Base-by-base conservation (phyloP, 2,113 vertebrate species). In the Athene cunicularia region DNA sequence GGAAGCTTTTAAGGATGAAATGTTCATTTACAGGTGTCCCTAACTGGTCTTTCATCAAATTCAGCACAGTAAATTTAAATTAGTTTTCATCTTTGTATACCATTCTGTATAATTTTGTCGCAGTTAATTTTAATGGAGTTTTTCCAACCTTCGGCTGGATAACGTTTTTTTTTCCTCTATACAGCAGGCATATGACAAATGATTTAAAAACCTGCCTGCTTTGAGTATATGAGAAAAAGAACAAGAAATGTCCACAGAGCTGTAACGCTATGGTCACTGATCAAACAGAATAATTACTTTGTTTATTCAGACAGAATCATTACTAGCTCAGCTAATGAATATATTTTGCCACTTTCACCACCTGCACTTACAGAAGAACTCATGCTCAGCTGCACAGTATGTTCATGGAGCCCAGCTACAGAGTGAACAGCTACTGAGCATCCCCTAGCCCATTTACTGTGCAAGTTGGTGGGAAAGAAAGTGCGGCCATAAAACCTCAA, bases 211-310 rank as follows among this genome's bases (percentile, higher is more conserved):
- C 53, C 32, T 43, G 11, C 13, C 35, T 90, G 75, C 47, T 49
- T 95, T 66, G 30, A 92, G 41, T 55, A 22, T 27, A 26, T 43
- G 24, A 88, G 37, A 86, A 59, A 72, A 88, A 62, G 71, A 91
- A 58, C 14, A 83, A 88, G 59, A 76, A 77, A 55, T 23, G 67
- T 52, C 80, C 75, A 77, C 17, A 77, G 43, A 88, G 17, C n/a
- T 55, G 37, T 80, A 93, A 88, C 67, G 79, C 92, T 74, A 93
- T 0, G 8, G 75, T 86, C 86, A 55, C 15, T 88, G 88, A 85
- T 88, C 81, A 87, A 96, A 92, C 45, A 86, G 88, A 95, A 77
- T 83, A 94, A 88, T 80, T 91, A 77, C 55, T 92, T 85, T 74
- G 63, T 86, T 92, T 94, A 88, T 90, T 92, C 82, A 86, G 39